Evolutionary conservation across 37 sponge, comb jelly and placozoan genomes (phyloP).

Genomic region (Mnemiopsis leidyi): DNA sequence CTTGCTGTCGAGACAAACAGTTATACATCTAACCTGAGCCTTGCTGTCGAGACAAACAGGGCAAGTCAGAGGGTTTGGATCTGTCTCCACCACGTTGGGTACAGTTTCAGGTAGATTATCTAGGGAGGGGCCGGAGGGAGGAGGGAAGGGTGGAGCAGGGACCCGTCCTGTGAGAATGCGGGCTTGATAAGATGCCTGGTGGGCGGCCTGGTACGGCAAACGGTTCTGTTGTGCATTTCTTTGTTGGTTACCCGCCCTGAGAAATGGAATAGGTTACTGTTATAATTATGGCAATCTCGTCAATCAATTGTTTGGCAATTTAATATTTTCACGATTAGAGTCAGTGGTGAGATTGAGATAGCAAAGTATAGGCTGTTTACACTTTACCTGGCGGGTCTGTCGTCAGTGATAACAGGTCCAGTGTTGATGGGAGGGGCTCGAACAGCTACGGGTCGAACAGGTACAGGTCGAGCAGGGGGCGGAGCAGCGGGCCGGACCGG

Average conservation of each 20-base stretch:
- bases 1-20: neutral
- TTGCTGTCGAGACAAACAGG: constrained; percentile 58
- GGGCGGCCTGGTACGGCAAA: neutral
- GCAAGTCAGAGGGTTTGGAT: neutral
- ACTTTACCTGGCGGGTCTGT: neutral
- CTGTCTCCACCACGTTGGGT: neutral
- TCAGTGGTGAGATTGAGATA: no score
- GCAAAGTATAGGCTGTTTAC: no score
- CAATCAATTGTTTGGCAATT: no score
- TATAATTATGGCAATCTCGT: no score
- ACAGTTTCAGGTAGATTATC: neutral
- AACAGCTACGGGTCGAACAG: neutral
- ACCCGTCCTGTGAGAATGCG: no score
- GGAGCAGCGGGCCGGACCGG: neutral
- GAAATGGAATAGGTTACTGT: no score
- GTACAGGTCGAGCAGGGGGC: no score
- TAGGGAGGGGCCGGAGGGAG: constrained; percentile 22
- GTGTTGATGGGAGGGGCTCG: neutral
- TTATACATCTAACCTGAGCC: neutral
- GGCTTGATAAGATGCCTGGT: no score
- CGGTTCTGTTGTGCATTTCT: no score
- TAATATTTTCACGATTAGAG: no score
- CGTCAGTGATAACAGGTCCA: neutral
- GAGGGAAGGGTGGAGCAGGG: neutral
- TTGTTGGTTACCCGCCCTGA: no score